These are phyloP conservation scores for Merodon equestris DNA, from an alignment of 2,888 invertebrate species.

Conservation along the genomic window DNA sequence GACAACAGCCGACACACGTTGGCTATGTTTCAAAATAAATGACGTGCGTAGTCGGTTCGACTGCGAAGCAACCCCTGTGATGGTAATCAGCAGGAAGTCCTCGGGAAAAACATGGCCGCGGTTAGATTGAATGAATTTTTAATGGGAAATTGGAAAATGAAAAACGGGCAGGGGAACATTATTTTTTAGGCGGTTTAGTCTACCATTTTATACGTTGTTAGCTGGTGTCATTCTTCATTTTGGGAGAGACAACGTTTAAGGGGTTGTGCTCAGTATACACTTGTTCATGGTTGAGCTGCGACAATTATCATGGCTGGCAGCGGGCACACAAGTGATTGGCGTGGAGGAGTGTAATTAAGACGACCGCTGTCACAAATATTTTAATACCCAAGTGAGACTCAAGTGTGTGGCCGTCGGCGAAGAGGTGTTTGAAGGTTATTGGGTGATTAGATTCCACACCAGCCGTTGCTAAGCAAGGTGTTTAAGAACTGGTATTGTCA, in stretches of 20 bases:
- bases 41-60: slow-evolving; percentile 43
- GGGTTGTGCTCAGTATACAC: slow-evolving; percentile 44
- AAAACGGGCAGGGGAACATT: too few species aligned
- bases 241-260: background rate
- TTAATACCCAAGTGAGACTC: background rate
- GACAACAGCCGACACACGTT: slow-evolving; percentile 25
- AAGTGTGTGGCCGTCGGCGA: too few species aligned
- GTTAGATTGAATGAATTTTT: slow-evolving; percentile 31
- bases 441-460: too few species aligned
- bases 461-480: too few species aligned
- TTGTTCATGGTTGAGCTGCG: slow-evolving; percentile 30
- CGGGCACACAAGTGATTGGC: too few species aligned
- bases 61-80: slow-evolving; percentile 34
- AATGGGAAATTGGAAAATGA: background rate
- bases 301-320: too few species aligned
- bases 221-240: too few species aligned
- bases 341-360: too few species aligned
- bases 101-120: slow-evolving; percentile 52
- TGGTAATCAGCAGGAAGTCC: slow-evolving; percentile 55
- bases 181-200: too few species aligned
- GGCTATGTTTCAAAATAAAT: slow-evolving; percentile 2
- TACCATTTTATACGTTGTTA: too few species aligned
- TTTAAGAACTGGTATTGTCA: too few species aligned
- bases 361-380: background rate
- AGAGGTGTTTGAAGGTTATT: too few species aligned